Evolutionary conservation across 2,797 vertebrate species (phyloP), one percentile per base, ranked within the genome.

Genomic region (Eulemur coronatus): DNA sequence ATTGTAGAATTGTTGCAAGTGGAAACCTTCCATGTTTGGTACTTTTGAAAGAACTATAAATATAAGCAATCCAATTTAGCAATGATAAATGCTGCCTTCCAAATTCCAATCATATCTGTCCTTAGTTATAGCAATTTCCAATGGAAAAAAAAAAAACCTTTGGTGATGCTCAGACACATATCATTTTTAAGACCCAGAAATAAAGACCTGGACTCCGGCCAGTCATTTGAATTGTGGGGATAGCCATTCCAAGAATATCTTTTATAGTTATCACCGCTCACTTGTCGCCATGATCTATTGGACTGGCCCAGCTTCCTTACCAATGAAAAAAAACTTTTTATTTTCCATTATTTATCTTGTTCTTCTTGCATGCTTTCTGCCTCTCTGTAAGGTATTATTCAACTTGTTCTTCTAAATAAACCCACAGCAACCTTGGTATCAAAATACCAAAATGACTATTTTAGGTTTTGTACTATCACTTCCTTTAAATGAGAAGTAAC

Each of bases 181-280:
- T 79, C 73, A 98, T 98, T 98, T 98, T 98, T 98, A 98, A 98
- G 98, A 97, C 96, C 95, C 95, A 89, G 96, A 98, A 98, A 98
- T 98, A 98, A 98, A 98, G 97, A 98, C 91, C 97, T 98, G 98
- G 98, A 98, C 35, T 97, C 95, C 92, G 98, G 97, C 97, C 98
- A 98, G 98, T 95, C 94, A 92, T 92, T 98, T 98, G 97, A 98
- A 98, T 97, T 98, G 98, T 98, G 97, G 87, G 96, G 61, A 96
- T 98, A 97, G 95, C 97, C 97, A 92, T 98, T 98, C 94, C 95
- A 98, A 98, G 97, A 98, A 92, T 98, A 98, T 98, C 97, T 98
- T 98, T 98, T 98, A 97, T 82, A 98, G 98, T 95, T 97, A 98
- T 98, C 97, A 94, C 95, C 12, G 7, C 96, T 98, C 96, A 97